A percentile compares a stretch with the other conserved stretches of the same genome.
Evolutionary conservation across 2,113 vertebrate genomes (phyloP).

Genomic region (Gracilinanus agilis): DNA sequence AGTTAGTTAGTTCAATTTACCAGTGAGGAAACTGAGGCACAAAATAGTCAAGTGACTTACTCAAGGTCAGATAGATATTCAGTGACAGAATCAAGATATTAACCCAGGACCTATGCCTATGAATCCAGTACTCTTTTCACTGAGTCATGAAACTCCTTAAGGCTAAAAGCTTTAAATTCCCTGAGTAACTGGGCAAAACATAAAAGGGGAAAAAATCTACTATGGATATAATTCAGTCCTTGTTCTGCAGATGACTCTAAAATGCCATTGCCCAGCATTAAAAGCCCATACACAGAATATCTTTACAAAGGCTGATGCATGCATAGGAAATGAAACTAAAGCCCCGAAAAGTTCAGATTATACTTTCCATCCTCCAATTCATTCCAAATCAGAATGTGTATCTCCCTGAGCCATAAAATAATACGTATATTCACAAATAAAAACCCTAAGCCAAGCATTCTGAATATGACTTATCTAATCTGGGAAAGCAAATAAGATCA

Average conservation of each 20-base stretch:
- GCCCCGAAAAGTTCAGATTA: conserved; percentile 39
- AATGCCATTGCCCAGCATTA: conserved; percentile 47
- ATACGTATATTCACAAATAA: conserved; percentile 54
- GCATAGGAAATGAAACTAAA: conserved; percentile 59
- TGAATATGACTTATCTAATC: conserved; percentile 59
- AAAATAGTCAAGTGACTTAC: background rate
- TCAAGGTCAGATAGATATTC: background rate
- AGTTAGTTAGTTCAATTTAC: background rate
- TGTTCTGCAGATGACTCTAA: conserved; percentile 27
- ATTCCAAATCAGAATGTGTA: conserved; percentile 69
- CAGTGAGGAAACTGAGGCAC: background rate
- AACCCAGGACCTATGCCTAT: background rate
- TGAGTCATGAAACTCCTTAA: background rate
- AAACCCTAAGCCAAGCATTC: conserved; percentile 50
- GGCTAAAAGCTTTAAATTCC: conserved; percentile 34
- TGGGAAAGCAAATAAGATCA: conserved; percentile 61
- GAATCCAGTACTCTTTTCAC: background rate
- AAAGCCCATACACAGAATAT: conserved; percentile 21
- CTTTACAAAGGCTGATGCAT: background rate
- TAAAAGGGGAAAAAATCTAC: background rate
- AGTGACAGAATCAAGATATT: background rate
- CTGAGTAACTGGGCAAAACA: conserved; percentile 9
- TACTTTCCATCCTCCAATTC: conserved; percentile 14
- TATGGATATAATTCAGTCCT: conserved; percentile 32
- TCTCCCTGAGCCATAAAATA: conserved; percentile 63